phyloP scores from a whole-genome alignment of 30 jellyfish, hydroid and myxozoan species.

The Turritopsis rubra region DNA sequence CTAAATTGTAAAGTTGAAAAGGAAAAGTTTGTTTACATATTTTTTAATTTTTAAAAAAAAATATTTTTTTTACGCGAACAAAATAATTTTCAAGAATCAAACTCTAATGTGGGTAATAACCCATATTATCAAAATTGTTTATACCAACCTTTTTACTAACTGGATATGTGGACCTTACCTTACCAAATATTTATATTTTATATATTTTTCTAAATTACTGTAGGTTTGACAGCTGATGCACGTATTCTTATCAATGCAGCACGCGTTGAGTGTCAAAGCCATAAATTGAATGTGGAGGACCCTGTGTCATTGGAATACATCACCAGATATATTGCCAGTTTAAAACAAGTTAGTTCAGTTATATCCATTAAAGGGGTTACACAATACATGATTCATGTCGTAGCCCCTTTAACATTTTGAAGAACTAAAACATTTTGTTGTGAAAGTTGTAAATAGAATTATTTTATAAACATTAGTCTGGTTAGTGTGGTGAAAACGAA shows the following conservation, averaged over 20 bases:
- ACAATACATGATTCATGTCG: too few species aligned
- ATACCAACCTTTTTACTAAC: neutral
- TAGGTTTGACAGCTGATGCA: conserved; percentile 98
- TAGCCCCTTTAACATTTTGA: too few species aligned
- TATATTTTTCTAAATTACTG: neutral
- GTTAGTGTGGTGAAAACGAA: neutral
- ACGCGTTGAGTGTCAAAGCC: conserved; percentile 94
- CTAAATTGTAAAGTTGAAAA: too few species aligned
- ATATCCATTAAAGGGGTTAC: neutral
- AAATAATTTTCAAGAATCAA: too few species aligned
- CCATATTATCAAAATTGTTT: neutral
- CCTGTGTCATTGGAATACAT: conserved; percentile 80
- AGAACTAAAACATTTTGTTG: too few species aligned
- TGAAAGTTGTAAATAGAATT: too few species aligned
- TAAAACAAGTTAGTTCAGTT: conserved; percentile 54
- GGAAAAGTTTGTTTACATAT: too few species aligned
- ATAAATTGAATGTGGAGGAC: conserved; percentile 84
- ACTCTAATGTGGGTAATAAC: too few species aligned
- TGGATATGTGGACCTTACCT: neutral
- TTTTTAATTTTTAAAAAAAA: too few species aligned
- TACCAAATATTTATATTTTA: neutral
- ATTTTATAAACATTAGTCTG: too few species aligned
- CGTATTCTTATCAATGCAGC: conserved; percentile 90
- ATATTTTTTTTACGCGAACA: too few species aligned
- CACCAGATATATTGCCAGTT: conserved; percentile 78